Evolutionary conservation across 2,113 vertebrate genomes (phyloP).

Genomic region (Callaeas wilsoni): DNA sequence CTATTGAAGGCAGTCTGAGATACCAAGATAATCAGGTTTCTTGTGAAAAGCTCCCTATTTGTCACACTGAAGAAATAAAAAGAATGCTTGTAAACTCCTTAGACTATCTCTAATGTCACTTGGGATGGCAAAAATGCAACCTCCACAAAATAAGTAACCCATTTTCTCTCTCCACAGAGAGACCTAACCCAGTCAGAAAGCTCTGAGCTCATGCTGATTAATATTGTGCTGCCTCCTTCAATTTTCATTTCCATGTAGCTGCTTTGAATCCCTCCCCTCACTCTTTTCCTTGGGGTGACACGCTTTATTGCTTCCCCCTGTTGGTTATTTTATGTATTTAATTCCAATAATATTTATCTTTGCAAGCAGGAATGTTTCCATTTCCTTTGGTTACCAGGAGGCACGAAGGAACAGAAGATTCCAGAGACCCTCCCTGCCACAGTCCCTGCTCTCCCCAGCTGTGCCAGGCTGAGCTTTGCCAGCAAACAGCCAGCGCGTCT

Average conservation of each 20-base stretch:
- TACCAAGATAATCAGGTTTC: neutral
- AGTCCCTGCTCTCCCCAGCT: neutral
- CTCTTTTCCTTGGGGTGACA: neutral
- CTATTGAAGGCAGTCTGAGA: neutral
- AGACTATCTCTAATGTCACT: neutral
- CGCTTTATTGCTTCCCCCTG: neutral
- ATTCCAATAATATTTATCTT: constrained; percentile 15
- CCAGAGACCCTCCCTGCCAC: neutral
- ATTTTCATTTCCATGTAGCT: neutral
- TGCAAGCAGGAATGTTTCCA: neutral
- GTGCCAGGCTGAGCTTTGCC: neutral
- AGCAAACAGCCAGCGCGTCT: neutral
- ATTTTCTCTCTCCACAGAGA: constrained; percentile 8
- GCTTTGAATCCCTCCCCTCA: neutral
- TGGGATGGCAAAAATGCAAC: neutral
- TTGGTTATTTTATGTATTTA: neutral
- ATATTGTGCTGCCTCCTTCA: neutral
- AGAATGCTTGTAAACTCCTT: neutral
- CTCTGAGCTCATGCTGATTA: neutral
- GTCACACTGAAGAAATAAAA: neutral
- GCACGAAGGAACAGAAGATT: neutral
- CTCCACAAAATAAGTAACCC: constrained; percentile 4
- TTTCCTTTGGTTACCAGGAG: neutral
- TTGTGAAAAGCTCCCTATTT: neutral
- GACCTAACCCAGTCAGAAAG: neutral